phyloP scores from a whole-genome alignment of 2,113 vertebrate genomes.

The Petromus typicus region DNA sequence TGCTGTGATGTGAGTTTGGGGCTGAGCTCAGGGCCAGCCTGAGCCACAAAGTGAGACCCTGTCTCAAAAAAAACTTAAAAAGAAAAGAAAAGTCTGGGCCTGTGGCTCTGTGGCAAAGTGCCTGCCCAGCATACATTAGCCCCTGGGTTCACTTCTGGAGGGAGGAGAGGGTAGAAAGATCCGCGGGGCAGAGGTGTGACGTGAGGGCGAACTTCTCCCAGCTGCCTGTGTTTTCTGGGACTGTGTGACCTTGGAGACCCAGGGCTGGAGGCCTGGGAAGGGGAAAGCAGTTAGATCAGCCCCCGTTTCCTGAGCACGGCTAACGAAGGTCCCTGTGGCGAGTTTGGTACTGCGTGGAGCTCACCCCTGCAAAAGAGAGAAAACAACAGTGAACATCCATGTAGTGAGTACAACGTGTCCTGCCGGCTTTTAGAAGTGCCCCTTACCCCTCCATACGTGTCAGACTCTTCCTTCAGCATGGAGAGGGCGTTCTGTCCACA shows the following conservation, averaged over 20 bases:
- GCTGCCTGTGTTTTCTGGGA: not conserved
- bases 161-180: not conserved
- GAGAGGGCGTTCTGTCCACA: not conserved
- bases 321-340: not conserved
- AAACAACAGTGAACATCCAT: not conserved
- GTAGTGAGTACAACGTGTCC: not conserved
- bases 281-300: not conserved
- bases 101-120: not conserved
- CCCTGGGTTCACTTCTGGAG: not conserved
- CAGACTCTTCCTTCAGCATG: not conserved
- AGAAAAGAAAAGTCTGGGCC: not conserved
- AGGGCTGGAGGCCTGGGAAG: slow-evolving; percentile 5
- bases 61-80: no score
- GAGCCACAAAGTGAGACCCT: no score
- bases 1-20: no score
- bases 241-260: not conserved
- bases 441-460: not conserved
- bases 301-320: not conserved
- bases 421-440: not conserved
- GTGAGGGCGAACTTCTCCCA: not conserved
- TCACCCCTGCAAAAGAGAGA: not conserved
- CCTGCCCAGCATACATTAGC: not conserved
- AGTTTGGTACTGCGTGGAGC: not conserved
- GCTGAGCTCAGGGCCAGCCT: no score
- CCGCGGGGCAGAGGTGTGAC: not conserved